phyloP scores from a whole-genome alignment of 2,888 invertebrate genomes.

The Gordius sp. region DNA sequence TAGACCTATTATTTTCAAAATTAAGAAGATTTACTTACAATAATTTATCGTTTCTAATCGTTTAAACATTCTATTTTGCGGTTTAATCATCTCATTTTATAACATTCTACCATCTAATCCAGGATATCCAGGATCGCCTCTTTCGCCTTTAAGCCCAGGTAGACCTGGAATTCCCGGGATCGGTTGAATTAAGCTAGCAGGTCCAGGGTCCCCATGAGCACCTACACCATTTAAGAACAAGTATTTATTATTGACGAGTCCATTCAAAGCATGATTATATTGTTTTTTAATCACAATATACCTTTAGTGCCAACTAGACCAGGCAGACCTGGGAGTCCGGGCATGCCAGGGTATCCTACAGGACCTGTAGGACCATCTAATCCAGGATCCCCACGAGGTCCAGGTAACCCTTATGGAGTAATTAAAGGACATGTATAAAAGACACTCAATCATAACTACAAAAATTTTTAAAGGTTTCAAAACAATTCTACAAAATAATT shows the following conservation, averaged over 20 bases:
- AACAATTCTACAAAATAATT: too few species aligned
- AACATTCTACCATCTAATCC: slow-evolving; percentile 19
- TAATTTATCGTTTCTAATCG: too few species aligned
- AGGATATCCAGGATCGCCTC: slow-evolving; percentile 20
- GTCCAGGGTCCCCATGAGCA: slow-evolving; percentile 12
- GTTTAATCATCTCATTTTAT: too few species aligned
- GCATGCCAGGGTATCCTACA: slow-evolving; percentile 32
- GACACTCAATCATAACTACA: background rate
- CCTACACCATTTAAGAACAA: background rate
- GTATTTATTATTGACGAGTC: background rate
- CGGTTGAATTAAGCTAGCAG: background rate
- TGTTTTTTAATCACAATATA: too few species aligned
- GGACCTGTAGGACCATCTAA: slow-evolving; percentile 19
- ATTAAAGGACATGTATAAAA: background rate
- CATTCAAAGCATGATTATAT: too few species aligned
- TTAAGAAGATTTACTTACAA: too few species aligned
- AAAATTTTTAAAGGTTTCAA: too few species aligned
- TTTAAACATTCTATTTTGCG: too few species aligned
- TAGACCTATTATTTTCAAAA: slow-evolving; percentile 20
- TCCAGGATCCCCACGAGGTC: slow-evolving; percentile 15
- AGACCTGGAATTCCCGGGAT: slow-evolving; percentile 18
- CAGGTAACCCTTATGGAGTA: background rate
- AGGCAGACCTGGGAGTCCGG: slow-evolving; percentile 18
- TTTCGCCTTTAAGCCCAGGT: slow-evolving; percentile 24
- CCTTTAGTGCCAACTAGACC: too few species aligned